A percentile compares a stretch with the other conserved stretches of the same genome.
These are phyloP conservation scores for Oreonectes daqikongensis DNA, from an alignment of 2,797 vertebrate genomes.

Conservation along the genomic window DNA sequence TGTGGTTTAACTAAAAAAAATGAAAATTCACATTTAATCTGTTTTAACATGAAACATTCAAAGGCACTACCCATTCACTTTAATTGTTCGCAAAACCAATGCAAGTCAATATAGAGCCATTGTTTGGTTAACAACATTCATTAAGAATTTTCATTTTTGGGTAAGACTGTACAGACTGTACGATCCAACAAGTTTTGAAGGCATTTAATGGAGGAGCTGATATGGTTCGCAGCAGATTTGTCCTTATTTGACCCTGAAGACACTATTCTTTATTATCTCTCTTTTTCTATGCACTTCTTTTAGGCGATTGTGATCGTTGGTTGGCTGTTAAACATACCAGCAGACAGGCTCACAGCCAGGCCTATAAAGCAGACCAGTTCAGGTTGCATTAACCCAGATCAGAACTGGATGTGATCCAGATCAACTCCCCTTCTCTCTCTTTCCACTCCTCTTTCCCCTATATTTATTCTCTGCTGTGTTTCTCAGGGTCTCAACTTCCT, in stretches of 20 bases:
- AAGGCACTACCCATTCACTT: too few species aligned
- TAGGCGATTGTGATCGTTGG: neutral
- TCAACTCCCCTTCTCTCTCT: neutral
- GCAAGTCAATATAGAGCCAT: too few species aligned
- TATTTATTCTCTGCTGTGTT: neutral
- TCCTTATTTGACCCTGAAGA: constrained; percentile 27
- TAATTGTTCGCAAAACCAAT: too few species aligned
- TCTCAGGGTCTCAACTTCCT: constrained; percentile 1
- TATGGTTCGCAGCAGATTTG: constrained; percentile 4
- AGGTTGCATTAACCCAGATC: constrained; percentile 14
- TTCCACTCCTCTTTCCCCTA: neutral
- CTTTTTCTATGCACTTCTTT: neutral
- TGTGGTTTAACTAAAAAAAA: too few species aligned
- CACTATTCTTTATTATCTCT: neutral
- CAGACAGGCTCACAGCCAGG: constrained; percentile 9
- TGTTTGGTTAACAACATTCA: too few species aligned
- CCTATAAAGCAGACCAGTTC: constrained; percentile 4
- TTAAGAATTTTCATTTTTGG: too few species aligned
- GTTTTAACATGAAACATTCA: too few species aligned
- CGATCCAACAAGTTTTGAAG: neutral
- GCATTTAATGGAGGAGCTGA: neutral
- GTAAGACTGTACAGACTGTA: too few species aligned
- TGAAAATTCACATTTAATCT: too few species aligned
- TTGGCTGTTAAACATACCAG: constrained; percentile 17
- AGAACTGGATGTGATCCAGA: constrained; percentile 31